phyloP scores from a whole-genome alignment of 2,888 invertebrate genomes.

The Noctua janthe region DNA sequence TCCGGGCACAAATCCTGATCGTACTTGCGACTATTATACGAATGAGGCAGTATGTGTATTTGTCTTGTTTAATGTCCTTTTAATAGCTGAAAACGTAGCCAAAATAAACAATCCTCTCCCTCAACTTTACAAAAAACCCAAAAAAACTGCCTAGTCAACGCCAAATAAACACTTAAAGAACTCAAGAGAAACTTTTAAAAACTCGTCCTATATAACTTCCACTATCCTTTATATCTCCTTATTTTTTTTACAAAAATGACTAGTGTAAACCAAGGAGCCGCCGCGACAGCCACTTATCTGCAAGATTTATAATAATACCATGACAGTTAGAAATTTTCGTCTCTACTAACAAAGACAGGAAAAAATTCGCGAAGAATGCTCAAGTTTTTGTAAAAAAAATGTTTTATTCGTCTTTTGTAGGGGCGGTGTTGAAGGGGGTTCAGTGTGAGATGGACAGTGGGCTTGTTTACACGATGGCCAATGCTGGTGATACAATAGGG shows the following conservation, averaged over 20 bases:
- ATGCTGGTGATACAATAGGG: not conserved
- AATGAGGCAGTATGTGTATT: no score
- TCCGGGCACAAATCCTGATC: not conserved
- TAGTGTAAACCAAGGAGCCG: constrained; percentile 64
- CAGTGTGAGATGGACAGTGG: constrained; percentile 5
- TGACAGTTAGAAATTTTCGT: constrained; percentile 65
- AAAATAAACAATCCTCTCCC: constrained; percentile 15
- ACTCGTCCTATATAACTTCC: constrained; percentile 24
- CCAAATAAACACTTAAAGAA: constrained; percentile 32
- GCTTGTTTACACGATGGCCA: constrained; percentile 14
- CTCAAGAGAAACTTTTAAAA: constrained; percentile 39
- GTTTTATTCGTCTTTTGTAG: constrained; percentile 54
- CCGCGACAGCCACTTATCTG: constrained; percentile 64
- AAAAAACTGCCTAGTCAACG: not conserved
- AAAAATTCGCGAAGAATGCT: constrained; percentile 42
- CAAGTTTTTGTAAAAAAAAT: constrained; percentile 46
- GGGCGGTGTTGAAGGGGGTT: constrained; percentile 26
- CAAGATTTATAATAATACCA: constrained; percentile 67
- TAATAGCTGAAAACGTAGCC: not conserved
- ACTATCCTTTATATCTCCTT: constrained; percentile 52
- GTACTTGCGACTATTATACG: no score
- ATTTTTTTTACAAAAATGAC: constrained; percentile 55
- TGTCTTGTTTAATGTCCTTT: not conserved
- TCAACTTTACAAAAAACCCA: no score
- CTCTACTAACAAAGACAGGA: constrained; percentile 62